These are phyloP conservation scores for Oryzias sinensis DNA, from an alignment of 2,797 vertebrate genomes.

Conservation along the genomic window DNA sequence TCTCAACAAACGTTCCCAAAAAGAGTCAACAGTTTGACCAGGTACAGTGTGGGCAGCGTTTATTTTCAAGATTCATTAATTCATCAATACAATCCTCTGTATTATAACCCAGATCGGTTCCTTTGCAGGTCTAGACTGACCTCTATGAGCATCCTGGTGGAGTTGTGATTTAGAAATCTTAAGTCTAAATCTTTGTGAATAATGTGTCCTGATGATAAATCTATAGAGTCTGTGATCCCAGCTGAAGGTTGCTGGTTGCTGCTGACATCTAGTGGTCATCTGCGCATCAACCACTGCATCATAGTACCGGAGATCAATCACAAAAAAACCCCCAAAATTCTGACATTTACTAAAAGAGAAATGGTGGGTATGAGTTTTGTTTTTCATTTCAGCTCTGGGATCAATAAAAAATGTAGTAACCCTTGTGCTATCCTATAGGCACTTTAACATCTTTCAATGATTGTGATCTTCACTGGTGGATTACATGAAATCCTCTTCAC, in stretches of 20 bases:
- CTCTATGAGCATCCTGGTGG: neutral
- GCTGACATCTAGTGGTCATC: slow-evolving; percentile 72
- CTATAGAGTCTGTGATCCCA: slow-evolving; percentile 18
- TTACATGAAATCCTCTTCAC: no score
- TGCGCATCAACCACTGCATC: slow-evolving; percentile 15
- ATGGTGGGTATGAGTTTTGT: neutral
- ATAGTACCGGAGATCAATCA: neutral
- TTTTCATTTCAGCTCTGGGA: no score
- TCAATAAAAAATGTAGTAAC: no score
- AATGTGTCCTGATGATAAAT: neutral
- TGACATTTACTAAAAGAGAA: neutral
- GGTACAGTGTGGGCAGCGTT: neutral
- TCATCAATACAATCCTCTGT: neutral
- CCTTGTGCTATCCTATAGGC: no score
- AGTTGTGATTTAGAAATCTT: neutral
- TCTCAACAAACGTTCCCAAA: neutral
- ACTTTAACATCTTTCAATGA: no score
- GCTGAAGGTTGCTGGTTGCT: slow-evolving; percentile 49
- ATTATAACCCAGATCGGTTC: neutral
- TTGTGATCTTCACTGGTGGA: no score
- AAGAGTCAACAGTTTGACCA: neutral
- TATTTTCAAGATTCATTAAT: neutral
- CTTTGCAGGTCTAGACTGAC: neutral
- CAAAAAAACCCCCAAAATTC: neutral
- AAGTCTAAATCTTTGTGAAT: neutral